These are phyloP conservation scores for Neoascia interrupta DNA, from an alignment of 2,888 invertebrate species.

Conservation along the genomic window DNA sequence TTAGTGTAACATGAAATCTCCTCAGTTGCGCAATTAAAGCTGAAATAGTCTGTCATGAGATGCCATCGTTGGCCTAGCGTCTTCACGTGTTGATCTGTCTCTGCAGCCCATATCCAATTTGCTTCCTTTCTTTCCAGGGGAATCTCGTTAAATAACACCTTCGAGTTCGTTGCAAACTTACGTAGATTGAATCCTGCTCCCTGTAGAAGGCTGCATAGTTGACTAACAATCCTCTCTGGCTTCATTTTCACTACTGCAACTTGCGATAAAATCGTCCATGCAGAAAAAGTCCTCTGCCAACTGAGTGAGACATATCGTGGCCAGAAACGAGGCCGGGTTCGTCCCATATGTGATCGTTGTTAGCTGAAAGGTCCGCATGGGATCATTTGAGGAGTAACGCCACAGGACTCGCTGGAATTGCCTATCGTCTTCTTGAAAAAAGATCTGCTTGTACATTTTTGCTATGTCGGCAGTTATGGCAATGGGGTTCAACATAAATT, in stretches of 20 bases:
- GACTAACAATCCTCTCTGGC: not conserved
- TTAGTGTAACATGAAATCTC: constrained; percentile 4
- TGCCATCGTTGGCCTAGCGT: not conserved
- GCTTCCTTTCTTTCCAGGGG: constrained; percentile 16
- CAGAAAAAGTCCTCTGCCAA: not conserved
- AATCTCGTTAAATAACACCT: not conserved
- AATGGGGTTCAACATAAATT: constrained; percentile 49
- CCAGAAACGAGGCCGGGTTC: not conserved
- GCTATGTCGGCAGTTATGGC: constrained; percentile 51
- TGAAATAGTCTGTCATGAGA: not conserved
- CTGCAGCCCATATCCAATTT: constrained; percentile 6
- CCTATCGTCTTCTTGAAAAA: not conserved
- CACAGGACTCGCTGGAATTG: not conserved
- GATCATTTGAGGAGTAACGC: not conserved
- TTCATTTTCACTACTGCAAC: not conserved
- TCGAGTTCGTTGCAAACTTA: not conserved
- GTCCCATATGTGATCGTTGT: not conserved
- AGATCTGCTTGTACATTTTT: constrained; percentile 62
- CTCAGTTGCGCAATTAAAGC: not conserved
- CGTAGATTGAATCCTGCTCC: not conserved
- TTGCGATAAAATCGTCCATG: constrained; percentile 31
- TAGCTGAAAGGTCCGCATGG: not conserved
- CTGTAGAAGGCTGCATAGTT: constrained; percentile 8
- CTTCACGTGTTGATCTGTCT: not conserved
- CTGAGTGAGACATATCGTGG: not conserved